These are phyloP conservation scores for Hemicrepidius hirtus DNA, from an alignment of 2,888 invertebrate species.

Conservation along the genomic window DNA sequence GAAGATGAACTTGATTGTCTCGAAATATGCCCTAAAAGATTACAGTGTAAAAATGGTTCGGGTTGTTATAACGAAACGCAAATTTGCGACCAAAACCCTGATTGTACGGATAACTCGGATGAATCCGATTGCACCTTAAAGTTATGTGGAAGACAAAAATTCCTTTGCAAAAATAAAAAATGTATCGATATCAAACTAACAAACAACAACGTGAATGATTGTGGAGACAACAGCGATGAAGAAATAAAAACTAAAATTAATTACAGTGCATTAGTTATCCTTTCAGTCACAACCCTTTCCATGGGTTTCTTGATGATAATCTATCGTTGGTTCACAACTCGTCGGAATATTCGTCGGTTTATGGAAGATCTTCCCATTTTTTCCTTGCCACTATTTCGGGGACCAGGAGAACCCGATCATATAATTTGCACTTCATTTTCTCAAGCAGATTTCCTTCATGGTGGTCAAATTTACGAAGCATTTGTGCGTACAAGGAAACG, in stretches of 20 bases:
- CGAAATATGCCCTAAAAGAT: constrained; percentile 38
- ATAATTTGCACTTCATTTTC: constrained; percentile 50
- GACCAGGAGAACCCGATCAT: constrained; percentile 51
- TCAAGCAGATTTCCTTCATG: constrained; percentile 53
- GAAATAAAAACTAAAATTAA: constrained; percentile 14
- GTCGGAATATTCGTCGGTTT: constrained; percentile 54
- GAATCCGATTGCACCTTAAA: constrained; percentile 57
- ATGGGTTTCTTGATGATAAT: constrained; percentile 51
- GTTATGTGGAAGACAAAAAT: constrained; percentile 54
- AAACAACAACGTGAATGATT: constrained; percentile 58
- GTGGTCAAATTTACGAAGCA: constrained; percentile 60
- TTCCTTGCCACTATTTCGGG: constrained; percentile 58
- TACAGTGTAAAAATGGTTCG: constrained; percentile 52
- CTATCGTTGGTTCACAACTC: constrained; percentile 53
- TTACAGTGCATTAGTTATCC: constrained; percentile 19
- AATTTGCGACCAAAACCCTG: constrained; percentile 56
- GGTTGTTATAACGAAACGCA: constrained; percentile 54
- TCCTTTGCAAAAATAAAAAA: constrained; percentile 57
- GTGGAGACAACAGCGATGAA: constrained; percentile 60
- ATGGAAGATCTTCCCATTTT: constrained; percentile 60
- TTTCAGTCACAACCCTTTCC: constrained; percentile 45
- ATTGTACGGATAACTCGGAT: constrained; percentile 58
- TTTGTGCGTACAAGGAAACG: constrained; percentile 45
- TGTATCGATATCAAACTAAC: constrained; percentile 54
- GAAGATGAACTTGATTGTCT: constrained; percentile 57